Evolutionary conservation across 1,140 invertebrate genomes (phyloP), one percentile per base, ranked within the genome.

Genomic region (Zaprionus tsacasi): DNA sequence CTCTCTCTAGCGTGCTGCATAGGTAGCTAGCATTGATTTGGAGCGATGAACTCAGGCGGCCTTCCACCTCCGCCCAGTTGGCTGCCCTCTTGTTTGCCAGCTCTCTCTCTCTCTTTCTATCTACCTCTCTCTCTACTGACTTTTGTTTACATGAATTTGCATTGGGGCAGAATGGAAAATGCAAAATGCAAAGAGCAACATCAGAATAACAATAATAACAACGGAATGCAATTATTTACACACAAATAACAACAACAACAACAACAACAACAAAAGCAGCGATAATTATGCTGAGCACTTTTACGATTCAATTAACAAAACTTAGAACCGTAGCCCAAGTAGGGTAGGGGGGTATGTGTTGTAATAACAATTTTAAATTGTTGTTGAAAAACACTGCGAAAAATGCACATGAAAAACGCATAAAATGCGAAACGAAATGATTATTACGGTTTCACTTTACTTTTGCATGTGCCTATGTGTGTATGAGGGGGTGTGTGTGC

Each of bases 1-100:
- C 5, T 27, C 21, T 13, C 50, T 52, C 12, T 50, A 17, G 12
- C 50, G 0, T 5, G 3, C 50, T 36, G 55, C 15, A 21, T 36
- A 56, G 36, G 36, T 43, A 55, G 35, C 58, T 60, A 71, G 60
- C 88, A 91, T 91, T 91, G 82, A 91, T 91, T 88, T 91, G 79
- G 88, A 91, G 88, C 88, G 88, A 88, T 91, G 88, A 91, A 91
- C 88, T 91, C 81, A 55, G 12, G 35, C 63, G 70, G 73, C 64
- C 68, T 71, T 76, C 61, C 45, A 48, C 56, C 66, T 75, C 58
- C 40, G 38, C 60, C 57, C 36, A 36, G 52, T 30, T 63, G 55
- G 12, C 25, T 63, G 59, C 58, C 45, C 56, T 60, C 45, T 54
- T 43, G 38, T 48, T 17, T 55, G 48, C 36, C 40, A 45, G 30